These are phyloP conservation scores for Pseudorectes ferrugineus DNA, from an alignment of 2,113 vertebrate species.

Conservation along the genomic window DNA sequence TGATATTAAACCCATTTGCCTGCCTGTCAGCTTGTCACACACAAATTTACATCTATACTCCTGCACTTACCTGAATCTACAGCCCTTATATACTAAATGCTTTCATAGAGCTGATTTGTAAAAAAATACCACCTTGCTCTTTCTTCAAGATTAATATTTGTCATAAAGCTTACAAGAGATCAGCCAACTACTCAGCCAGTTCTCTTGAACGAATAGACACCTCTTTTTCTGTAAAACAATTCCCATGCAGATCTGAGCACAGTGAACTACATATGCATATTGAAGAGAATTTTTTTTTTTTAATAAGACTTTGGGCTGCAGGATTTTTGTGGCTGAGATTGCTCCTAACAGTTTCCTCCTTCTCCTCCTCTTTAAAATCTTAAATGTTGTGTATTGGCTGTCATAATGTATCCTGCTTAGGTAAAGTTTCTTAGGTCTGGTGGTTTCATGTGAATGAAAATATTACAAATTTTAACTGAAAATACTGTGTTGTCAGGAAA, in stretches of 20 bases:
- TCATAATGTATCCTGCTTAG: not conserved
- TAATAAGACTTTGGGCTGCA: not conserved
- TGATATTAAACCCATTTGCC: not conserved
- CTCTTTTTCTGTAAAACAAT: not conserved
- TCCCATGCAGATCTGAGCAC: not conserved
- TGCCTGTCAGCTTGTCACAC: slow-evolving; percentile 4
- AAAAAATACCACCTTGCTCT: not conserved
- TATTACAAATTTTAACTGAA: not conserved
- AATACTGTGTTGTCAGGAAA: not conserved
- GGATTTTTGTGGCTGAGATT: not conserved
- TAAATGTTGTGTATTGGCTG: not conserved
- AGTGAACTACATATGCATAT: not conserved
- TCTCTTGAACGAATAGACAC: not conserved
- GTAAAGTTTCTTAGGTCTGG: not conserved
- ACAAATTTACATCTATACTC: not conserved
- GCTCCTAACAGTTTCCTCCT: not conserved
- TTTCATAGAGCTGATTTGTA: not conserved
- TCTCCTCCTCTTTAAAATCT: not conserved
- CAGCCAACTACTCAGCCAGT: not conserved
- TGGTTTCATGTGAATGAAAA: not conserved
- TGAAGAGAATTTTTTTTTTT: not conserved
- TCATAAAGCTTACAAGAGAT: not conserved
- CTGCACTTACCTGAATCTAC: not conserved
- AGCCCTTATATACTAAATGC: not conserved
- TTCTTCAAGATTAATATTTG: not conserved